Conservation (phyloP, 2,113 vertebrate genomes). For the Semnornis frantzii region DNA sequence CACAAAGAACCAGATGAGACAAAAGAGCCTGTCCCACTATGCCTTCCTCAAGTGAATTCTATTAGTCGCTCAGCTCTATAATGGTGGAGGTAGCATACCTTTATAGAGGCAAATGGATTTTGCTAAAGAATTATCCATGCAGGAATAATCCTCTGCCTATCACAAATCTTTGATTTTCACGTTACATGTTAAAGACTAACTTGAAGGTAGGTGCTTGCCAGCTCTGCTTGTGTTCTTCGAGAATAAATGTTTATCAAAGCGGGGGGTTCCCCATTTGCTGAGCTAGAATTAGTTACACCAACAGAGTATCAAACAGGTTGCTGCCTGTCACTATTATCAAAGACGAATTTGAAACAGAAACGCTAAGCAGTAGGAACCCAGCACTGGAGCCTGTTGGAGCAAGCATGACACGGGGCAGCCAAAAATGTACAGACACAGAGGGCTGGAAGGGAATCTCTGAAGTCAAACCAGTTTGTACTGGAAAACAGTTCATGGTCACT, state of each 20-base stretch:
- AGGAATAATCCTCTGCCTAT: constrained; percentile 20
- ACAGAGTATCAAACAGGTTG: neutral
- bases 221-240: neutral
- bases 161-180: constrained; percentile 1
- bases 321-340: neutral
- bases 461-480: neutral
- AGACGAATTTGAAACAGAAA: neutral
- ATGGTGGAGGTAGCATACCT: neutral
- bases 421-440: neutral
- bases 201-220: constrained; percentile 34
- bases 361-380: neutral
- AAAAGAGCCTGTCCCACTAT: constrained; percentile 18
- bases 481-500: neutral
- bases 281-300: constrained; percentile 15
- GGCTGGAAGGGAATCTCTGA: neutral
- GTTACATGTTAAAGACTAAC: constrained; percentile 3
- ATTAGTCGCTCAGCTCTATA: neutral
- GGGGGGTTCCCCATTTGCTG: neutral
- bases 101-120: neutral
- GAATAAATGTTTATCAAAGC: constrained; percentile 33
- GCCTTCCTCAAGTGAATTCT: neutral
- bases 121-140: neutral
- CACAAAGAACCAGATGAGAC: neutral
- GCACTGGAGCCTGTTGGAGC: neutral
- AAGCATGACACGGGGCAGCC: fast-evolving